Conservation (phyloP, 2,797 vertebrate species). For the Sebastes hopkinsi region DNA sequence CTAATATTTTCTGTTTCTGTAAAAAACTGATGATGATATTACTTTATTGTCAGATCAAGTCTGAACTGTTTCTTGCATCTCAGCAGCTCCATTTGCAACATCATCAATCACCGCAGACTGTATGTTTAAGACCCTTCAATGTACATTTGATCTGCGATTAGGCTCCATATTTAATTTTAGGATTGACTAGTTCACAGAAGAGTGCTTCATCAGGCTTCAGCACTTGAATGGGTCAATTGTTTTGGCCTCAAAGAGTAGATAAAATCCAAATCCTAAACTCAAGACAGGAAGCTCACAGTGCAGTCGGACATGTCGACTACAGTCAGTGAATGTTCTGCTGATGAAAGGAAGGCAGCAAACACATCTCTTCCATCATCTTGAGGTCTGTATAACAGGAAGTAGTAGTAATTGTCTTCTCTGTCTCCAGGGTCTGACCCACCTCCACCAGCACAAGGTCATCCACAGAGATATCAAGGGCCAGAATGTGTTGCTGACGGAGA, state of each 20-base stretch:
- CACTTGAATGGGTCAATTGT: neutral
- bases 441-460: conserved; percentile 99
- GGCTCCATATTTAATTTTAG: no score
- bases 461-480: conserved; percentile 98
- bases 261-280: no score
- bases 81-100: no score
- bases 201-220: neutral
- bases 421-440: conserved; percentile 93
- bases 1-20: neutral
- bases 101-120: no score
- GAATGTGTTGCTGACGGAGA: conserved; percentile 96
- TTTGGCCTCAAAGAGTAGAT: neutral
- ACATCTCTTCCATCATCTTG: no score
- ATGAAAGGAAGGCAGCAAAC: neutral
- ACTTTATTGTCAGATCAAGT: no score
- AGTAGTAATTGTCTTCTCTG: neutral
- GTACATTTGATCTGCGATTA: no score
- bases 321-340: neutral
- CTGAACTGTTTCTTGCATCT: no score
- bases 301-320: neutral
- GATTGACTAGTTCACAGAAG: no score
- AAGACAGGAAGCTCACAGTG: neutral
- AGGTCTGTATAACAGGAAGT: neutral
- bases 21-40: neutral
- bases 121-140: no score